A percentile compares a stretch with the other conserved stretches of the same genome.
Evolutionary conservation across 1,140 invertebrate species (phyloP).

Genomic region (Hycleus cichorii): DNA sequence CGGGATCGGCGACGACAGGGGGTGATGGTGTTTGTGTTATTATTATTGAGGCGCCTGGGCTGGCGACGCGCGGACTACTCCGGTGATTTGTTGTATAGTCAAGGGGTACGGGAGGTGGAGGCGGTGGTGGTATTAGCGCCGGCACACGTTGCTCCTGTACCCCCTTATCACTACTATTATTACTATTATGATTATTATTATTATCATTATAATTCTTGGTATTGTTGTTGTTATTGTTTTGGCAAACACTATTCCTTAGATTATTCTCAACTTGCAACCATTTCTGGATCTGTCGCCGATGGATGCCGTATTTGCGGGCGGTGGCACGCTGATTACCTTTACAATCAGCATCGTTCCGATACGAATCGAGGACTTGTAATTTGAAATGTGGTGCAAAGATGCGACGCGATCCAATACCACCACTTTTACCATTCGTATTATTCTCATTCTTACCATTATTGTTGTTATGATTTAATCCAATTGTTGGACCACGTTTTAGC

Average conservation of each 20-base stretch:
- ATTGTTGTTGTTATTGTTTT: constrained; percentile 24
- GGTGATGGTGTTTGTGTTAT: constrained; percentile 4
- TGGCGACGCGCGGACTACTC: constrained; percentile 22
- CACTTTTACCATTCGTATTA: constrained; percentile 27
- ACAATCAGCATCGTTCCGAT: constrained; percentile 72
- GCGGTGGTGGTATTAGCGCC: constrained; percentile 22
- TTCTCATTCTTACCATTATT: not conserved
- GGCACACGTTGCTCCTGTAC: not conserved
- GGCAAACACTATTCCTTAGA: constrained; percentile 57
- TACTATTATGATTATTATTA: not conserved
- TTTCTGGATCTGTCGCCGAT: constrained; percentile 79
- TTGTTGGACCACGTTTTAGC: constrained; percentile 41
- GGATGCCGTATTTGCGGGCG: constrained; percentile 78
- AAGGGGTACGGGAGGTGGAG: constrained; percentile 28
- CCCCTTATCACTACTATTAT: not conserved
- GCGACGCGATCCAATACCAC: constrained; percentile 62
- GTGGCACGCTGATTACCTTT: constrained; percentile 78
- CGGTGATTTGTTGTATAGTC: constrained; percentile 28
- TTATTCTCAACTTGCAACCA: constrained; percentile 77
- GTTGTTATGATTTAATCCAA: not conserved
- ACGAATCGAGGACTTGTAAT: constrained; percentile 76
- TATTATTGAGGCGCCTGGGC: not conserved
- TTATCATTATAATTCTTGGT: not conserved
- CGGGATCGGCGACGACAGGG: constrained; percentile 24
- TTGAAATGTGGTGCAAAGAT: constrained; percentile 82